Conservation (phyloP, 1,140 invertebrate species). For the Adoxophyes honmai region DNA sequence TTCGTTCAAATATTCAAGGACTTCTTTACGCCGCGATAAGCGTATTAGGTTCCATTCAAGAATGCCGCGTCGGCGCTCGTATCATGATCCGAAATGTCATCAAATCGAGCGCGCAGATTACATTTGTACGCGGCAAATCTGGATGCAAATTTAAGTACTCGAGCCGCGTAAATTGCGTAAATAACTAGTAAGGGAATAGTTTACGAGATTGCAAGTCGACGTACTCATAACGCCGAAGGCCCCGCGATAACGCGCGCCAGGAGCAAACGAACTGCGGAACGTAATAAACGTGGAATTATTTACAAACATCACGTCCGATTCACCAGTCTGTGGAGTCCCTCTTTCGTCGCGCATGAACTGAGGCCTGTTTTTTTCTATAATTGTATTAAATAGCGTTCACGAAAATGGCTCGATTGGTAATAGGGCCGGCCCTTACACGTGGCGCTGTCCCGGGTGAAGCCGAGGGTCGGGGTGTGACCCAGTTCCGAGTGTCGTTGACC, state of each 20-base stretch:
- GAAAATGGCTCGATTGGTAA: background rate
- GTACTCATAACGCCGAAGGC: no score
- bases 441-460: background rate
- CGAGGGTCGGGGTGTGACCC: slow-evolving; percentile 48
- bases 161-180: background rate
- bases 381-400: background rate
- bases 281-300: no score
- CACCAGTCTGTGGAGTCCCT: no score
- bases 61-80: background rate
- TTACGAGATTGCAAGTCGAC: no score
- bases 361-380: no score
- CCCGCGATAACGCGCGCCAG: no score
- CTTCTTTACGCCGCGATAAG: slow-evolving; percentile 12
- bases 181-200: background rate
- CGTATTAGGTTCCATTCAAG: slow-evolving; percentile 13
- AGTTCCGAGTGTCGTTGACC: slow-evolving; percentile 63
- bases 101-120: background rate
- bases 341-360: no score
- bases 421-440: slow-evolving; percentile 18
- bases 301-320: no score
- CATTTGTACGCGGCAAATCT: background rate
- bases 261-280: no score
- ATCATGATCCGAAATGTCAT: slow-evolving; percentile 3
- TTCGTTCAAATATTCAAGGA: slow-evolving; percentile 9
- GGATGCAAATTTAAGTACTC: background rate